phyloP scores from a whole-genome alignment of 2,888 invertebrate species.

The Furcula furcula region DNA sequence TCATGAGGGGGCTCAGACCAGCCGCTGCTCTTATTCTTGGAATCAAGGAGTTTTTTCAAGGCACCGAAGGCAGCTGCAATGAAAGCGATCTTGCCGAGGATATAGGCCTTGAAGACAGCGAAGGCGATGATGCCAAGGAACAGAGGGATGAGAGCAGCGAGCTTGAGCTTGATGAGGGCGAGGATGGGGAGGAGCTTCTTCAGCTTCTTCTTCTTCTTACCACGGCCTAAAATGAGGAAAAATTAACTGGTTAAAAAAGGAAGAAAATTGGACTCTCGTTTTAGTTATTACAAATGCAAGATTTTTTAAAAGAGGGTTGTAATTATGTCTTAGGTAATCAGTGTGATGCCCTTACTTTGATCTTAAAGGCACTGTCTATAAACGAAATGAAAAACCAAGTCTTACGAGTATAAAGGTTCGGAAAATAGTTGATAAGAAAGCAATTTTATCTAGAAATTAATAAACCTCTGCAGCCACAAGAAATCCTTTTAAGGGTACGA shows the following conservation, averaged over 20 bases:
- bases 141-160: conserved; percentile 87
- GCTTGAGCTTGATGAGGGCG: conserved; percentile 89
- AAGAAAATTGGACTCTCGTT: not conserved
- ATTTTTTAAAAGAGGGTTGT: no score
- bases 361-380: no score
- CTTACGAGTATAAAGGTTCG: no score
- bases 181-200: conserved; percentile 89
- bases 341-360: no score
- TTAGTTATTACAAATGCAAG: not conserved
- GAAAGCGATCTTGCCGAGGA: conserved; percentile 92
- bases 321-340: no score
- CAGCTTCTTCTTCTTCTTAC: conserved; percentile 90
- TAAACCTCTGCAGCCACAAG: no score
- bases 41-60: conserved; percentile 85
- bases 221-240: conserved; percentile 81
- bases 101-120: conserved; percentile 91
- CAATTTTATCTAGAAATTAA: no score
- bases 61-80: conserved; percentile 87
- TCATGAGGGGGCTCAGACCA: conserved; percentile 86
- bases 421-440: no score
- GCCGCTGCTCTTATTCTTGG: conserved; percentile 86
- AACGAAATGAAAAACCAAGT: no score
- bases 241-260: no score
- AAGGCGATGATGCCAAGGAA: conserved; percentile 88
- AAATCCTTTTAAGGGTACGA: no score